Percentiles rank a stretch among this genome's conserved stretches.
phyloP scores from a whole-genome alignment of 2,797 vertebrate genomes.

The Heterohyrax brucei region DNA sequence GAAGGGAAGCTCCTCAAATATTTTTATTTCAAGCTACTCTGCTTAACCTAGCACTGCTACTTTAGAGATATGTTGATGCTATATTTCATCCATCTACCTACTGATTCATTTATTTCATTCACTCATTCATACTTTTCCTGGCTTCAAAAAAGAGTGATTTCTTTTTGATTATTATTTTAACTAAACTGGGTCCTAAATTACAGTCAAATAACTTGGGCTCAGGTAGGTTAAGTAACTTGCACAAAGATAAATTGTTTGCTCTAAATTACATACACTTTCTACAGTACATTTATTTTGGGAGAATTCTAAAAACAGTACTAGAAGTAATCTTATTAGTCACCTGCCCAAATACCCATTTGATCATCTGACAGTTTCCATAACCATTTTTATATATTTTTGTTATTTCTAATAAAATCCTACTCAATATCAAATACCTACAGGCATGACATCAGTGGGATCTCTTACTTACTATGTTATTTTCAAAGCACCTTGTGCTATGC shows the following conservation, averaged over 20 bases:
- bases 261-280: background rate
- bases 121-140: background rate
- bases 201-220: background rate
- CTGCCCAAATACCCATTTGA: slow-evolving; percentile 53
- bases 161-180: slow-evolving; percentile 54
- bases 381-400: slow-evolving; percentile 16
- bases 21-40: background rate
- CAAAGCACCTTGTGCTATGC: background rate
- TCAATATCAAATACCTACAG: background rate
- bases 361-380: slow-evolving; percentile 25
- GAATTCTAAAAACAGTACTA: slow-evolving; percentile 17
- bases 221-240: background rate
- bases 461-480: slow-evolving; percentile 35
- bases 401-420: slow-evolving; percentile 54
- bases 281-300: slow-evolving; percentile 24
- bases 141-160: slow-evolving; percentile 38
- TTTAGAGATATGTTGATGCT: slow-evolving; percentile 21
- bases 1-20: background rate
- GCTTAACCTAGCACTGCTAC: background rate
- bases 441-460: background rate
- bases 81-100: background rate
- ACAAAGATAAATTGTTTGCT: slow-evolving; percentile 43
- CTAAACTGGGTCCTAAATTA: background rate
- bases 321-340: slow-evolving; percentile 26
- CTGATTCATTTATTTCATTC: background rate